Base-by-base conservation (phyloP, 2,888 invertebrate genomes). In the Drosophila kambysellisi region DNA sequence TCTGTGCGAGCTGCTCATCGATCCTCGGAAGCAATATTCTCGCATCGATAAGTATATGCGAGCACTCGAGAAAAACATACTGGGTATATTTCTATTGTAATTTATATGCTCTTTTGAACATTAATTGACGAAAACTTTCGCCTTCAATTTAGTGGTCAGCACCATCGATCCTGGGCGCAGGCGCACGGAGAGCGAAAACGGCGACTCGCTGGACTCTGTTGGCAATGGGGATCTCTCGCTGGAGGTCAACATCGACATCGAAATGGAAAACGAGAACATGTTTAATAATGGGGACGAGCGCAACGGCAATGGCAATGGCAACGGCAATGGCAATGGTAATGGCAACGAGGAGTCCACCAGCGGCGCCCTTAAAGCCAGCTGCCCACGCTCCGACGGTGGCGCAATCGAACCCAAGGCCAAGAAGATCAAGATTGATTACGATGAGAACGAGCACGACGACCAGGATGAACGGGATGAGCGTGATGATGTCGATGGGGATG, bases 11-110 rank as follows among this genome's bases (percentile, higher is more conserved):
- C 94, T 99, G 35, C 94, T 99, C 3, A 97, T 97, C 5, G 96
- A 96, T 81, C 99, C 99, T 3, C 95, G 96, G 30, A 98, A 97
- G 92, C 98, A 99, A 92, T 99, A 99, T 93, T 97, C 97, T 91
- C 95, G 98, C 74, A 97, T 98, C 74, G 99, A 99, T 92, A 99
- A 99, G 93, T 99, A 97, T 92, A 97, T 99, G 96, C 95, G 99
- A 70, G 99, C 99, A 0, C 95, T 99, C 70, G 99, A 99, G 93
- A 99, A 99, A 93, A 98, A 97, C 89, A 97, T 98, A 82, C 94
- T 98, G 84, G 93, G 93, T 93, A 86, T 90, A 46, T 88, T 75
- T 58, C 9, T 29, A 8, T 48, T 6, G 1, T 11, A 17, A 1
- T 33, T 7, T 7, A 12, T 46, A 4, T 8, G 25, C 46, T 9